These are phyloP conservation scores for Agapostemon virescens DNA, from an alignment of 2,888 invertebrate genomes.

Conservation along the genomic window DNA sequence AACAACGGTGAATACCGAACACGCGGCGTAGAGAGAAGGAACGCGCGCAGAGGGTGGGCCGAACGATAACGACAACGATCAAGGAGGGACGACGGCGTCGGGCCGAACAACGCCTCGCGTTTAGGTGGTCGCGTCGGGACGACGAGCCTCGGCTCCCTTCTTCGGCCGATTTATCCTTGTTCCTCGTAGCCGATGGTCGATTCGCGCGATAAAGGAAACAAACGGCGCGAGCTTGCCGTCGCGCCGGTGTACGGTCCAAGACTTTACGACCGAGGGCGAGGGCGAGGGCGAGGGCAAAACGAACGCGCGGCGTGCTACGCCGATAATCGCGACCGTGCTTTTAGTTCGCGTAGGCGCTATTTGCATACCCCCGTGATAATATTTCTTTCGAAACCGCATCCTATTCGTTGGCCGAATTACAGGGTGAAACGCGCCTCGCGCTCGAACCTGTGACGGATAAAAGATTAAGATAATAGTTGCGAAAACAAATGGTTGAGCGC, in stretches of 20 bases:
- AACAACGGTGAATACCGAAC: no score
- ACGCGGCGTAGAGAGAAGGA: no score
- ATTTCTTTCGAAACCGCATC: constrained; percentile 12
- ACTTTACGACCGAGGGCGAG: constrained; percentile 33
- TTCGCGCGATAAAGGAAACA: constrained; percentile 56
- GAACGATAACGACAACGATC: no score
- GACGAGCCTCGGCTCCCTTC: constrained; percentile 31
- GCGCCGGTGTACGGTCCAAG: constrained; percentile 23
- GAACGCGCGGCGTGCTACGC: neutral
- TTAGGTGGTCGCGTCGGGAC: constrained; percentile 4
- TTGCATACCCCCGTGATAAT: constrained; percentile 34
- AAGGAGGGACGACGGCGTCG: constrained; percentile 13
- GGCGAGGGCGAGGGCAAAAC: neutral
- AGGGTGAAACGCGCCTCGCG: neutral
- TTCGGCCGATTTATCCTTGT: constrained; percentile 59
- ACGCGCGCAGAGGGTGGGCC: no score
- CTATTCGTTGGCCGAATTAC: neutral
- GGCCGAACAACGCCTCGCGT: constrained; percentile 26
- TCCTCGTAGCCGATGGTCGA: constrained; percentile 50
- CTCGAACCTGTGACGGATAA: no score
- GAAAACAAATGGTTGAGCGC: no score
- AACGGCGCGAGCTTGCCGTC: constrained; percentile 13
- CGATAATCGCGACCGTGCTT: constrained; percentile 25
- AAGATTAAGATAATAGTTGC: no score
- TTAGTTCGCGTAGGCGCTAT: constrained; percentile 12